Base-by-base conservation (phyloP, 2,113 vertebrate genomes). In the Lucifuga dentata region DNA sequence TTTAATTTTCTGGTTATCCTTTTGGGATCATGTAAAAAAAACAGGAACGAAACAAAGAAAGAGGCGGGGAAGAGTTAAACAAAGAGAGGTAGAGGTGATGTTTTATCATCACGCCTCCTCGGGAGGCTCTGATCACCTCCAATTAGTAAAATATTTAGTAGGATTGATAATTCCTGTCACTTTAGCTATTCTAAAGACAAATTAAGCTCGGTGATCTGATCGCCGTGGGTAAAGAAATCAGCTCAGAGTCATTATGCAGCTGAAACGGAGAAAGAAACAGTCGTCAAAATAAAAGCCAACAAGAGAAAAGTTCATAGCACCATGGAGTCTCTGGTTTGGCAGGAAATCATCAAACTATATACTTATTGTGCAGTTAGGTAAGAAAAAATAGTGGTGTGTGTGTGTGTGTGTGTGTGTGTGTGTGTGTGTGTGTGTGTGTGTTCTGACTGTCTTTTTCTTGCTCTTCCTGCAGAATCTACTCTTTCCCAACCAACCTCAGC, bases 401-500 rank as follows among this genome's bases (percentile, higher is more conserved):
- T 16, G 64, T 35, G 26, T 20, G 35, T 12, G 16, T 41, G 8
- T 29, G 45, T 51, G 61, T 41, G 49, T 32, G 48, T 48, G 21
- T 36, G 29, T 23, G 59, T 26, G n/a, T 29, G 33, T 16, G 61
- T n/a, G 29, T 43, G 38, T 17, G 36, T 24, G 32, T 68, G 44
- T n/a, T n/a, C 68, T 85, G 72, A 78, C 76, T 77, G 55, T 36
- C 52, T 53, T 39, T 71, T 69, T 79, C 45, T 76, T 76, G 44
- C 29, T 76, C 52, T 64, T 80, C 48, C 73, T 91, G 44, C 89
- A 99, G 97, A 99, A 97, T 69, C 93, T 99, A 11, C 94, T 99
- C 76, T 99, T 99, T 81, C 98, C 98, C 73, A 99, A 98, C 89
- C 98, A 99, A 73, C 96, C 97, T 33, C 95, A 95, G 75, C 97